Evolutionary conservation across 2,113 vertebrate species (phyloP), one percentile per base, ranked within the genome.

Genomic region (Thalassoma bifasciatum): DNA sequence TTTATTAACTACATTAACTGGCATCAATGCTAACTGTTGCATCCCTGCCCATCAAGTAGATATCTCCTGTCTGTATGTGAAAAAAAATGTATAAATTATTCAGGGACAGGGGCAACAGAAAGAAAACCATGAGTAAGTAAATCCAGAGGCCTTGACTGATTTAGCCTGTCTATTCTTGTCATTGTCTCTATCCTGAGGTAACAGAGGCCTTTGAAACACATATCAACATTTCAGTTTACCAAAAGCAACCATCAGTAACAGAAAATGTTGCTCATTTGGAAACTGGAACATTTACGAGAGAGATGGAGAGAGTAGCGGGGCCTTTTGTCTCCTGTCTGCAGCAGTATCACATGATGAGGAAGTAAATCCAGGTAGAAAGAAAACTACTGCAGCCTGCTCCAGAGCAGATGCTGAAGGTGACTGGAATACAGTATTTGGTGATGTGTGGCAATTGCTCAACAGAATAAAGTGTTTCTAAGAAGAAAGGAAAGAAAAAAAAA

Each of bases 81-180:
- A 52, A 38, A 52, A 74, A 72, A 56, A 26, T 51, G 6, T 61
- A 63, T 81, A n/a, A 81, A 81, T 83, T 64, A 72, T 65, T 67
- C 44, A 68, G 34, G 30, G 46, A 44, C 19, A 59, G 57, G 66
- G 38, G 70, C 54, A 63, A 74, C 42, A 30, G 34, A 26, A 6
- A 9, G 26, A 23, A 65, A 1, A 73, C 58, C 44, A 47, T 0
- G 9, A 54, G 22, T 19, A 4, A n/a, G 38, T 49, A 14, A 70
- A 64, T 4, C 38, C 10, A 53, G 56, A 53, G 38, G 51, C 34
- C 70, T 22, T 44, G 58, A 77, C 14, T 44, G 42, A 44, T 42
- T 51, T 57, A 37, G 52, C 49, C 44, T 66, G 19, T 40, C n/a
- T 7, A 56, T 11, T n/a, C 16, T 62, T 6, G 6, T 13, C 19